Percentiles rank a stretch among this genome's conserved stretches.
Conservation (phyloP, 2,888 invertebrate species). For the Sthenelais limicola region DNA sequence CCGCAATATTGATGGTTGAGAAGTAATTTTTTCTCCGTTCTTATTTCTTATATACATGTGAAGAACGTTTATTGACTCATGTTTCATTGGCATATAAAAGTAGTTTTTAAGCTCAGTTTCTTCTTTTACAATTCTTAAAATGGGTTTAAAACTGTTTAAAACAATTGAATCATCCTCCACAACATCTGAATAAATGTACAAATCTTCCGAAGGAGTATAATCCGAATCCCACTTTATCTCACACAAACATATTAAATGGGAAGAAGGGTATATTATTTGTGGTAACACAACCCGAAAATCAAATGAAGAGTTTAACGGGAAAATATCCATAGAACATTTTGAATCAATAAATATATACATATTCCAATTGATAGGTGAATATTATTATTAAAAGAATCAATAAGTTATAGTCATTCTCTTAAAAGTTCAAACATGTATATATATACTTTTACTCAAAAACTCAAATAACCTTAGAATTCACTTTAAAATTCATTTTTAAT, state of each 20-base stretch:
- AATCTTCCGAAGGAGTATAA: background rate
- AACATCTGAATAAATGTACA: background rate
- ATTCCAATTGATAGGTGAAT: too few relatives aligned
- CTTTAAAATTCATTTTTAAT: too few relatives aligned
- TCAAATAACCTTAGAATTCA: too few relatives aligned
- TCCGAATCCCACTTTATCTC: conserved; percentile 1
- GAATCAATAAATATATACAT: background rate
- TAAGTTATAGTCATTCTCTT: too few relatives aligned
- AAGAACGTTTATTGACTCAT: background rate
- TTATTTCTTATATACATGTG: background rate
- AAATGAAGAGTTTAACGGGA: background rate
- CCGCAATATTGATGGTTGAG: background rate
- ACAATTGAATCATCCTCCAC: background rate
- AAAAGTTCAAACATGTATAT: too few relatives aligned
- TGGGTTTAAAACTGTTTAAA: background rate
- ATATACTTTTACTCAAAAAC: too few relatives aligned
- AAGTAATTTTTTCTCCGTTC: background rate
- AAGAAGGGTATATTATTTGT: background rate
- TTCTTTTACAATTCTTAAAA: background rate
- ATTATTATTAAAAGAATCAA: too few relatives aligned
- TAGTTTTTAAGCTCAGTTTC: background rate
- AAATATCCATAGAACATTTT: background rate
- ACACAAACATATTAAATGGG: background rate
- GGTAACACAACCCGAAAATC: background rate
- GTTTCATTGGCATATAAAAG: background rate